Conservation (phyloP, 92 coral and sea anemone species). For the Hydrozoanthus gracilis region DNA sequence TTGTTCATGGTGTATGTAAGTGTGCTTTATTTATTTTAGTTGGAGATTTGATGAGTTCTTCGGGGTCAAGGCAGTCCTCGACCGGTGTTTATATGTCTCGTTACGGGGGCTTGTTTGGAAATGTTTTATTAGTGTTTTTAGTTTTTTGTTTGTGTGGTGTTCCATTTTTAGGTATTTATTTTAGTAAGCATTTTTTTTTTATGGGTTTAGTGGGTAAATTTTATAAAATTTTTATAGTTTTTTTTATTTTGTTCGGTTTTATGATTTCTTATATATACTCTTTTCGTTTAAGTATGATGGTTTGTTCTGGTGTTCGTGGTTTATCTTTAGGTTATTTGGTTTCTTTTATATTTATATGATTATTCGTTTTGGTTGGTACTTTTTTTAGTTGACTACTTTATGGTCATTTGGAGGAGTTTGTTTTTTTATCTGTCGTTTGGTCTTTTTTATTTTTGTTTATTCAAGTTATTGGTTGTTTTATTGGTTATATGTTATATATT, state of each 20-base stretch:
- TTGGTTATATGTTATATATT: not conserved
- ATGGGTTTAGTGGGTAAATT: not conserved
- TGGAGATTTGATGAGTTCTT: too few relatives aligned
- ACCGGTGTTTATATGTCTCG: constrained; percentile 7
- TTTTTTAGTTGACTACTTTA: not conserved
- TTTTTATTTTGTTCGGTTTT: not conserved
- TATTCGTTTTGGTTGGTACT: not conserved
- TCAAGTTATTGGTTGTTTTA: not conserved
- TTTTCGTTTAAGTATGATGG: not conserved
- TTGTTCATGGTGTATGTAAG: too few relatives aligned
- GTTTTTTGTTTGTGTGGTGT: constrained; percentile 1
- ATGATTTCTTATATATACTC: not conserved
- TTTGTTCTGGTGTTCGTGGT: not conserved
- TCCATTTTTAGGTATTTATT: not conserved
- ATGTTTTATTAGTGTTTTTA: not conserved
- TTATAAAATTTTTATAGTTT: not conserved
- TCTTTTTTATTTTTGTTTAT: not conserved
- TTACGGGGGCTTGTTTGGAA: not conserved
- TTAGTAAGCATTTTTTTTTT: not conserved
- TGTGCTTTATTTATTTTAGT: too few relatives aligned
- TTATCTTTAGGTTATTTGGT: not conserved
- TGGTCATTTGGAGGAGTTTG: not conserved
- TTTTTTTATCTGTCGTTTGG: not conserved
- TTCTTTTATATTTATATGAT: not conserved
- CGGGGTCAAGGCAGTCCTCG: too few relatives aligned